Evolutionary conservation across 1,140 invertebrate species (phyloP).

Genomic region (Trachymyrmex cornetzi): DNA sequence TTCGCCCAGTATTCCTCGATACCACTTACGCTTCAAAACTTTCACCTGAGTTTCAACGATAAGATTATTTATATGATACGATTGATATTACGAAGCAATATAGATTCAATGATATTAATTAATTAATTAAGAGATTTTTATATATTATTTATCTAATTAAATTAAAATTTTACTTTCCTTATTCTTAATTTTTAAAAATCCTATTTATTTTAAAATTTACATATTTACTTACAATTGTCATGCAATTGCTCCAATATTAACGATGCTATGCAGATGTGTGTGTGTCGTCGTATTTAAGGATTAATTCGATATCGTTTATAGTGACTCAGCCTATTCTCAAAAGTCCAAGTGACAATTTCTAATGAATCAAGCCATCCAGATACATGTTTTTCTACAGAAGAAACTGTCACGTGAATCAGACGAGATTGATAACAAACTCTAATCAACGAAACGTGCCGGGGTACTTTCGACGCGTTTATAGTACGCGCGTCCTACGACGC

Average conservation of each 20-base stretch:
- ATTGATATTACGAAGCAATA: slow-evolving; percentile 5
- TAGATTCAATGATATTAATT: slow-evolving; percentile 2
- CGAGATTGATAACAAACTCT: slow-evolving; percentile 29
- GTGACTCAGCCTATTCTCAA: neutral
- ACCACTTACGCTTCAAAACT: slow-evolving; percentile 54
- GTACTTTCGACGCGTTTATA: slow-evolving; percentile 24
- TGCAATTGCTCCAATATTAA: neutral
- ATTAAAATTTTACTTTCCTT: neutral
- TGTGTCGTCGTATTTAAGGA: neutral
- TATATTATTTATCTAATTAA: neutral
- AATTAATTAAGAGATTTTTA: slow-evolving; percentile 1
- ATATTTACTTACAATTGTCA: neutral
- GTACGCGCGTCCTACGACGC: slow-evolving; percentile 4
- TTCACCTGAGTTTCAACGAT: slow-evolving; percentile 44
- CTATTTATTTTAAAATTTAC: neutral
- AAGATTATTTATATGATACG: slow-evolving; percentile 61
- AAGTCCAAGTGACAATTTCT: slow-evolving; percentile 14
- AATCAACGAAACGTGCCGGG: slow-evolving; percentile 25
- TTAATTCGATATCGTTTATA: slow-evolving; percentile 18
- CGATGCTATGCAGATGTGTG: neutral
- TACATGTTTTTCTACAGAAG: neutral
- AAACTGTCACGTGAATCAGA: slow-evolving; percentile 19
- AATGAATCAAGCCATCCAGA: neutral
- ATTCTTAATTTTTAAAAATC: neutral
- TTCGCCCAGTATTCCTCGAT: slow-evolving; percentile 47